These are phyloP conservation scores for Axis porcinus DNA, from an alignment of 2,113 vertebrate genomes.

Conservation along the genomic window DNA sequence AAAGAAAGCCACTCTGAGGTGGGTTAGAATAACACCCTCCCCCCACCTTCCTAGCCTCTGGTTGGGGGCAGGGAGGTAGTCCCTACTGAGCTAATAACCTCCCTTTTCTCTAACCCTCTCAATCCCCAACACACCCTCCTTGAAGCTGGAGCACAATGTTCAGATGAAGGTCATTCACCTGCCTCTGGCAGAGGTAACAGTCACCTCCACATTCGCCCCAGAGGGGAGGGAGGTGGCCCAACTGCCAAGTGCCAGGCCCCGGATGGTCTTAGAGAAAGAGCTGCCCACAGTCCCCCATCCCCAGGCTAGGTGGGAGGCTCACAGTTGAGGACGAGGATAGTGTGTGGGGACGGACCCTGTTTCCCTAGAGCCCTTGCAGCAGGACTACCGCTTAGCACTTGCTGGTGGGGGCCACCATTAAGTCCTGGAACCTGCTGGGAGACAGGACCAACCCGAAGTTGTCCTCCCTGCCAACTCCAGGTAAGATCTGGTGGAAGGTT, in stretches of 20 bases:
- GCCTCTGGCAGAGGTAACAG: not conserved
- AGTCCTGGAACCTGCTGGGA: not conserved
- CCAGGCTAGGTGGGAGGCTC: not conserved
- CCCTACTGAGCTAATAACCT: not conserved
- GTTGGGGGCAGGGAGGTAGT: not conserved
- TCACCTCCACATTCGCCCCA: not conserved
- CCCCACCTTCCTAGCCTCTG: not conserved
- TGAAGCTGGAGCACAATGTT: not conserved
- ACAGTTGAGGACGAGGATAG: not conserved
- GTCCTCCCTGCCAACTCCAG: not conserved
- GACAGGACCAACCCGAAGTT: not conserved
- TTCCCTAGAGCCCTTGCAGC: not conserved
- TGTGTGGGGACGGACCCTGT: not conserved
- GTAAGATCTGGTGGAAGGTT: not conserved
- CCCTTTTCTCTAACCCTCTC: not conserved
- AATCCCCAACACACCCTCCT: not conserved
- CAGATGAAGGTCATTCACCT: not conserved
- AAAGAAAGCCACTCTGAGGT: not conserved
- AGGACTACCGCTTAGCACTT: not conserved
- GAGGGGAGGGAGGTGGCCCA: not conserved
- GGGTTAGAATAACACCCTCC: not conserved
- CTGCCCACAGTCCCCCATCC: not conserved
- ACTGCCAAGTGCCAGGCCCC: not conserved
- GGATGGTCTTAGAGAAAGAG: not conserved
- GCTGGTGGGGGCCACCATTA: not conserved